A percentile compares a stretch with the other conserved stretches of the same genome.
Evolutionary conservation across 2,888 invertebrate genomes (phyloP).

Genomic region (Cheilosia soror): DNA sequence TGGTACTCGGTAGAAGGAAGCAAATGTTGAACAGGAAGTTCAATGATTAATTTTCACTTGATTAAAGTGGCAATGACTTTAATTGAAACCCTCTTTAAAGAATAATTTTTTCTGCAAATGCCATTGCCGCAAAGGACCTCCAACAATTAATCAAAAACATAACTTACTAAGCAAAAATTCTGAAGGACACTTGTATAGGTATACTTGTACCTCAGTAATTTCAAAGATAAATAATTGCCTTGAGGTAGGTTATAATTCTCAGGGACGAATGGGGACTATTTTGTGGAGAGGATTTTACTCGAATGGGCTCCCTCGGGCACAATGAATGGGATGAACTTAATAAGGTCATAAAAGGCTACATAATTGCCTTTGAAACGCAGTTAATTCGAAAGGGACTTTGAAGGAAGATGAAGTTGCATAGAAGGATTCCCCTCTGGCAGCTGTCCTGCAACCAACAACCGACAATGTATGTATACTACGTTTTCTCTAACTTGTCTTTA

Average conservation of each 20-base stretch:
- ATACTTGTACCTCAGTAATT: conserved; percentile 54
- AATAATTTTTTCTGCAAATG: neutral
- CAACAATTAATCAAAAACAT: conserved; percentile 60
- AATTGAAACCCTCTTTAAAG: conserved; percentile 10
- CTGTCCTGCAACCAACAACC: conserved; percentile 36
- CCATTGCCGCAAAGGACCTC: conserved; percentile 19
- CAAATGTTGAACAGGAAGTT: conserved; percentile 26
- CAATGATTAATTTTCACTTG: conserved; percentile 66
- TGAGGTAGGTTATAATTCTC: conserved; percentile 64
- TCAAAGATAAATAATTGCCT: conserved; percentile 72
- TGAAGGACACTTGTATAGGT: conserved; percentile 50
- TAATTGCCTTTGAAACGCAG: conserved; percentile 64
- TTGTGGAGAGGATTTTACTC: conserved; percentile 34
- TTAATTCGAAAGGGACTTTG: conserved; percentile 51
- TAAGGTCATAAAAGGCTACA: conserved; percentile 64
- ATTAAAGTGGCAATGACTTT: conserved; percentile 44
- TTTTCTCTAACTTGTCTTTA: conserved; percentile 59
- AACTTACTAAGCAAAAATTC: conserved; percentile 43
- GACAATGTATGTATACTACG: conserved; percentile 1
- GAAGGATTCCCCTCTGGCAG: conserved; percentile 1
- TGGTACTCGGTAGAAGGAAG: conserved; percentile 9
- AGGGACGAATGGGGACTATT: conserved; percentile 48
- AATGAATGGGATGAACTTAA: conserved; percentile 62
- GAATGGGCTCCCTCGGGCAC: conserved; percentile 31
- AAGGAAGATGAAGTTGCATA: conserved; percentile 29